Conservation (phyloP, 2,888 invertebrate species). For the Andrena hattorfiana region DNA sequence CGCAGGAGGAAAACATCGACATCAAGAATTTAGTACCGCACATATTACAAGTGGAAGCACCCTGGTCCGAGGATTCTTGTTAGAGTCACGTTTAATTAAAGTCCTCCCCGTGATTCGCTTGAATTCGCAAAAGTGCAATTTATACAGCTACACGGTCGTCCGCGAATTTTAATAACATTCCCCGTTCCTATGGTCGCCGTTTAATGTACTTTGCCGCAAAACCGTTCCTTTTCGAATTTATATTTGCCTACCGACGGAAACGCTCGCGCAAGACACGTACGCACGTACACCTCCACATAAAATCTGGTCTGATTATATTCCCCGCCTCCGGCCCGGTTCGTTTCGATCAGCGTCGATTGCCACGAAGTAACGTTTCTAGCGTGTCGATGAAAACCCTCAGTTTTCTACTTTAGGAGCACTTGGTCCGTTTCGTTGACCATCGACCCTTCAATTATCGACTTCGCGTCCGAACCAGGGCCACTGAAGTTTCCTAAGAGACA, state of each 20-base stretch:
- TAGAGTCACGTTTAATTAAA: conserved; percentile 60
- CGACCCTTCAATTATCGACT: conserved; percentile 51
- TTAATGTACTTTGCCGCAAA: conserved; percentile 34
- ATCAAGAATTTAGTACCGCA: conserved; percentile 30
- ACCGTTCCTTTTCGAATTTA: conserved; percentile 19
- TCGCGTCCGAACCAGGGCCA: conserved; percentile 36
- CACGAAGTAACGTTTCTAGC: neutral
- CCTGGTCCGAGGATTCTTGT: conserved; percentile 12
- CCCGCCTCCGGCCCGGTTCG: neutral
- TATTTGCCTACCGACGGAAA: neutral
- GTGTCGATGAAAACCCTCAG: neutral
- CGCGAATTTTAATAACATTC: conserved; percentile 58
- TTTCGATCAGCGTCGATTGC: neutral
- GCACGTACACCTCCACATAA: neutral
- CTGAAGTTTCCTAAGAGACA: conserved; percentile 9
- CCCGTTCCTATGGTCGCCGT: conserved; percentile 12
- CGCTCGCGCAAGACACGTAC: too few relatives aligned
- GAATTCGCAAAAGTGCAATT: conserved; percentile 54
- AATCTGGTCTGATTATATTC: neutral
- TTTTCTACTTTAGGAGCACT: neutral
- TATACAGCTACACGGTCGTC: conserved; percentile 8
- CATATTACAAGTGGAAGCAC: conserved; percentile 21
- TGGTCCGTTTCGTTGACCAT: conserved; percentile 19
- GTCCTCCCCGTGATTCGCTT: conserved; percentile 20
- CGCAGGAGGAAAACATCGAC: conserved; percentile 28